These are phyloP conservation scores for Salvelinus namaycush DNA, from an alignment of 2,113 vertebrate species.

Conservation along the genomic window DNA sequence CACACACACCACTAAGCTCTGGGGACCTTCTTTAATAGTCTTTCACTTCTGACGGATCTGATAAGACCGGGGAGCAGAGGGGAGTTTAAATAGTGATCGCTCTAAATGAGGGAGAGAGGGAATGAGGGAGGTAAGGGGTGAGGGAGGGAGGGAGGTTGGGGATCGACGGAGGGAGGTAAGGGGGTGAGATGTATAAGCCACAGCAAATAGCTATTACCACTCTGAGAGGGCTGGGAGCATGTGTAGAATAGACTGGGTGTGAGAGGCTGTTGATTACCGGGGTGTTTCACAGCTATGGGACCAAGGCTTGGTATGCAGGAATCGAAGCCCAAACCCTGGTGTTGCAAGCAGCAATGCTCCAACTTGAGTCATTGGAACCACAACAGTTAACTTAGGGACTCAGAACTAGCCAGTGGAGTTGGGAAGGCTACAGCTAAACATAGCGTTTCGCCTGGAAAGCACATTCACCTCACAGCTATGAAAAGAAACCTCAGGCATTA, in stretches of 20 bases:
- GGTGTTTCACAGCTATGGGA: conserved; percentile 4
- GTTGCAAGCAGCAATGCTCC: no score
- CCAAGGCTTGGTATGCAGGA: conserved; percentile 47
- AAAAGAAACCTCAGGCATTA: no score
- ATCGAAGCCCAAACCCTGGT: no score
- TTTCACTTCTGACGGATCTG: conserved; percentile 60
- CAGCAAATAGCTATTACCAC: conserved; percentile 75
- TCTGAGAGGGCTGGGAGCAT: conserved; percentile 66
- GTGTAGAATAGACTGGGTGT: conserved; percentile 69
- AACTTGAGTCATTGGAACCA: no score
- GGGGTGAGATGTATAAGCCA: conserved; percentile 67
- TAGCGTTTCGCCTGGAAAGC: no score
- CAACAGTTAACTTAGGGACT: background rate
- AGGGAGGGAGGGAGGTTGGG: no score
- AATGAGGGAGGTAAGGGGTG: no score
- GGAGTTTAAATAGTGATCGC: conserved; percentile 63
- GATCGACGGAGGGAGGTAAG: no score
- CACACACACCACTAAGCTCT: conserved; percentile 27
- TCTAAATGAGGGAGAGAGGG: conserved; percentile 21
- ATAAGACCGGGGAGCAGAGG: conserved; percentile 58
- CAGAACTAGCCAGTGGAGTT: background rate
- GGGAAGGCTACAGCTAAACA: background rate
- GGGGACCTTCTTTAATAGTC: conserved; percentile 62
- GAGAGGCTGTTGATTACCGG: conserved; percentile 33
- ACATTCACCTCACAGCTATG: no score